A percentile compares a stretch with the other conserved stretches of the same genome.
Evolutionary conservation across 37 sponge, comb jelly and placozoan genomes (phyloP).

Genomic region (Bolinopsis microptera): DNA sequence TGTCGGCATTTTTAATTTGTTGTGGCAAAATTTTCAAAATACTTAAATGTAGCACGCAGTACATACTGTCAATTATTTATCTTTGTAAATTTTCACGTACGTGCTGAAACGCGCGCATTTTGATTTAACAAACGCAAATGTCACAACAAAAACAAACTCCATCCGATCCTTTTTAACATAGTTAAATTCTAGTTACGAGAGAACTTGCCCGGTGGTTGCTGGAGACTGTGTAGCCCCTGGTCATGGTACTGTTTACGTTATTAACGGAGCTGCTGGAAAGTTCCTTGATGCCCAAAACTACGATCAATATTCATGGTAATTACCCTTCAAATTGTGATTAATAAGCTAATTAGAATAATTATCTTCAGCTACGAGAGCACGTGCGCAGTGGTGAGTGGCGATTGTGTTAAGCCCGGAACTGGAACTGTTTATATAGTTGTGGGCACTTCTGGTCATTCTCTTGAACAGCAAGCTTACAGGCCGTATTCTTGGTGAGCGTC

Average conservation of each 20-base stretch:
- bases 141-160: too few relatives aligned
- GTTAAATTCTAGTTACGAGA: background rate
- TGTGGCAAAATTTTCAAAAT: too few relatives aligned
- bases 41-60: too few relatives aligned
- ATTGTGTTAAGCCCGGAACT: conserved; percentile 45
- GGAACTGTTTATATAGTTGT: conserved; percentile 72
- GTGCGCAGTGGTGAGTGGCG: conserved; percentile 67
- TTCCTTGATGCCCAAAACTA: background rate
- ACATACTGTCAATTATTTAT: too few relatives aligned
- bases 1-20: too few relatives aligned
- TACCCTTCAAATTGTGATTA: background rate
- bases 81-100: too few relatives aligned
- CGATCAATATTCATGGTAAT: background rate
- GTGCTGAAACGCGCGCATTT: too few relatives aligned
- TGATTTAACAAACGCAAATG: too few relatives aligned
- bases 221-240: background rate
- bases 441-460: conserved; percentile 68
- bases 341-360: background rate
- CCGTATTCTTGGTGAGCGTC: conserved; percentile 64
- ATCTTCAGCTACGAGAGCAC: conserved; percentile 71
- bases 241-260: background rate
- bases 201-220: background rate
- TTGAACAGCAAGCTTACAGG: conserved; percentile 50
- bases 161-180: too few relatives aligned
- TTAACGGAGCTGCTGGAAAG: background rate